These are phyloP conservation scores for Charadrius vociferus DNA, from an alignment of 2,113 vertebrate species.

Conservation along the genomic window DNA sequence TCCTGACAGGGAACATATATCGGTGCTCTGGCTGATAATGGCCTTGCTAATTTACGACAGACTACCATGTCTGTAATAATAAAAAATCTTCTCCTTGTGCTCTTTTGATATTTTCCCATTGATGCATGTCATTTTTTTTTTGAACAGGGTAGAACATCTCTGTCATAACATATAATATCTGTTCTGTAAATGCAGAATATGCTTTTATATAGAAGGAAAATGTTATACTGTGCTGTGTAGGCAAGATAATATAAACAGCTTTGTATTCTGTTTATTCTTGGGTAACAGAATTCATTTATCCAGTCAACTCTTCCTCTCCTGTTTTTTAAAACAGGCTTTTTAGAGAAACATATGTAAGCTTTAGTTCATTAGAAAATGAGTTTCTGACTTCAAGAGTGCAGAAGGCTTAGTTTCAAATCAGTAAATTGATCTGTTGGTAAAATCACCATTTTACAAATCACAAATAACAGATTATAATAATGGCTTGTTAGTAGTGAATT, in stretches of 20 bases:
- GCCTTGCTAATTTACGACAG: constrained; percentile 5
- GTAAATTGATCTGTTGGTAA: neutral
- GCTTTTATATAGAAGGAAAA: neutral
- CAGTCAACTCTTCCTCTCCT: neutral
- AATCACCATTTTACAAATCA: neutral
- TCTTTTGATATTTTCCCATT: constrained; percentile 12
- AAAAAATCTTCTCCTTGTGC: constrained; percentile 15
- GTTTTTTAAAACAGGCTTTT: neutral
- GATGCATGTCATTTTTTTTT: constrained; percentile 12
- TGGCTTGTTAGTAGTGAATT: neutral
- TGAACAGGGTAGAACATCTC: neutral
- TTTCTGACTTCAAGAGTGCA: neutral
- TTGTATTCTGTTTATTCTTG: neutral
- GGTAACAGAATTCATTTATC: neutral
- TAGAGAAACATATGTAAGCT: neutral
- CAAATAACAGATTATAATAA: neutral
- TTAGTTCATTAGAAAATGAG: neutral
- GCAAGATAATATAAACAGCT: neutral
- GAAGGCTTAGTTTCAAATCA: neutral
- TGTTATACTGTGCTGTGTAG: neutral
- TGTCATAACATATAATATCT: neutral
- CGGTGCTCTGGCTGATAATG: constrained; percentile 24
- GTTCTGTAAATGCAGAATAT: neutral
- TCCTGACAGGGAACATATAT: constrained; percentile 1
- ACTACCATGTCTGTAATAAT: constrained; percentile 29